A percentile compares a stretch with the other conserved stretches of the same genome.
These are phyloP conservation scores for Acanthurus leucopareius DNA, from an alignment of 2,797 vertebrate genomes.

Conservation along the genomic window DNA sequence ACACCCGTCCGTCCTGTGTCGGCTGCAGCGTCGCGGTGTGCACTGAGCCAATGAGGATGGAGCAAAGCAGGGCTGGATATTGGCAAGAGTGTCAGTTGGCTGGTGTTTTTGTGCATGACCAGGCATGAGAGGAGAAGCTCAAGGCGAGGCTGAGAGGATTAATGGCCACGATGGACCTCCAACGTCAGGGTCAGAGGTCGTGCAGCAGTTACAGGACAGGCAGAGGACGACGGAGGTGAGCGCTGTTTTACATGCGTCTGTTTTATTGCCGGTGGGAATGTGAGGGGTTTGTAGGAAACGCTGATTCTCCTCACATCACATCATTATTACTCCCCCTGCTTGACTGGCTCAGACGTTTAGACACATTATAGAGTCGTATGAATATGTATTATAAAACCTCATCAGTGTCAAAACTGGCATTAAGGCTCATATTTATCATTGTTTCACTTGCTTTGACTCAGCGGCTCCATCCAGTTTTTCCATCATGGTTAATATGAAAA, in stretches of 20 bases:
- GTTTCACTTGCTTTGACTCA: too few species aligned
- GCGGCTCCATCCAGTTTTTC: neutral
- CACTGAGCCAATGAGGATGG: conserved; percentile 28
- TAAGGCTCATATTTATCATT: neutral
- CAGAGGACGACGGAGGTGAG: conserved; percentile 57
- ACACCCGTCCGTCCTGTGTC: neutral
- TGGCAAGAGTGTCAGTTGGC: conserved; percentile 69
- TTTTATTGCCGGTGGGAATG: neutral
- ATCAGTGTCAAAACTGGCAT: neutral
- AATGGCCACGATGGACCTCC: conserved; percentile 56
- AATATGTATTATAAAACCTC: neutral
- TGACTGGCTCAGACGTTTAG: neutral
- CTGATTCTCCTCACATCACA: too few species aligned
- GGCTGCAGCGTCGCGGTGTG: neutral
- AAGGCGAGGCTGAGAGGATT: conserved; percentile 76
- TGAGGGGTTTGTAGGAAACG: too few species aligned
- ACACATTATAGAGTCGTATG: neutral
- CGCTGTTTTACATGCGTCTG: neutral
- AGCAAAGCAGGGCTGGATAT: conserved; percentile 37
- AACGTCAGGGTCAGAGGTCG: conserved; percentile 69
- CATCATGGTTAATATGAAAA: neutral
- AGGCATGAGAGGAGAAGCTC: conserved; percentile 77
- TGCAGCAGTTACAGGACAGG: conserved; percentile 45
- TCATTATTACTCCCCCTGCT: neutral
- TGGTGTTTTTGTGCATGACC: conserved; percentile 73